Percentiles rank a stretch among this genome's conserved stretches.
Evolutionary conservation across 2,797 vertebrate genomes (phyloP).

Genomic region (Thaleichthys pacificus): DNA sequence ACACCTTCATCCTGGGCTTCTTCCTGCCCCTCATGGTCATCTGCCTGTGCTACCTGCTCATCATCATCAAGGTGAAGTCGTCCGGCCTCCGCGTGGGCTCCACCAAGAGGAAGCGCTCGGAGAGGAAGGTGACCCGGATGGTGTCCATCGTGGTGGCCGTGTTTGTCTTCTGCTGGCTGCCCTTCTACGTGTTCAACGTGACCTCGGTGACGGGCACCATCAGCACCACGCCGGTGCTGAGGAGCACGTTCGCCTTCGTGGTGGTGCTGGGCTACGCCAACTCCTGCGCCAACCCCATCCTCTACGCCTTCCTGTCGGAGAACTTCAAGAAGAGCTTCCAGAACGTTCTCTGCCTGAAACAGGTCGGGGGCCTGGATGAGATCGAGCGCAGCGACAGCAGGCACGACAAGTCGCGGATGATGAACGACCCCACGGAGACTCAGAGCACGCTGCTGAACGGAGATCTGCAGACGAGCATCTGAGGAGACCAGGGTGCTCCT

Average conservation of each 20-base stretch:
- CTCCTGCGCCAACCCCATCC: constrained; percentile 96
- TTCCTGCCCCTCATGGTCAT: constrained; percentile 93
- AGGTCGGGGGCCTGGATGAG: constrained; percentile 86
- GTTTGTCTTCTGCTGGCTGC: constrained; percentile 97
- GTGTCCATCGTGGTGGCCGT: constrained; percentile 95
- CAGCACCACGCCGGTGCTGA: constrained; percentile 86
- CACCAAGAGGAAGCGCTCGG: constrained; percentile 91
- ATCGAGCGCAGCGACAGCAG: constrained; percentile 88
- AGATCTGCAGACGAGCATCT: constrained; percentile 92
- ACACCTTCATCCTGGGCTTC: constrained; percentile 92
- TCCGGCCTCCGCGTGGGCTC: constrained; percentile 92
- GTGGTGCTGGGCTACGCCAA: constrained; percentile 95
- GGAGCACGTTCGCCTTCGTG: constrained; percentile 94
- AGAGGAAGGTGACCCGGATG: constrained; percentile 95
- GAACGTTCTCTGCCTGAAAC: constrained; percentile 92
- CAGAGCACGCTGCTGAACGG: constrained; percentile 89
- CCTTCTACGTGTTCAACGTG: constrained; percentile 96
- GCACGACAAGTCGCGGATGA: constrained; percentile 88
- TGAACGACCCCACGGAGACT: constrained; percentile 91
- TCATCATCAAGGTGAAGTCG: constrained; percentile 91
- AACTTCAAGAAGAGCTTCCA: constrained; percentile 99
- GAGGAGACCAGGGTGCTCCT: constrained; percentile 37
- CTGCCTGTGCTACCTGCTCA: constrained; percentile 95
- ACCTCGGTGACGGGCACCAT: constrained; percentile 89
- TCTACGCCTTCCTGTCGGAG: constrained; percentile 95